A percentile compares a stretch with the other conserved stretches of the same genome.
These are phyloP conservation scores for Adela reaumurella DNA, from an alignment of 2,888 invertebrate species.

Conservation along the genomic window DNA sequence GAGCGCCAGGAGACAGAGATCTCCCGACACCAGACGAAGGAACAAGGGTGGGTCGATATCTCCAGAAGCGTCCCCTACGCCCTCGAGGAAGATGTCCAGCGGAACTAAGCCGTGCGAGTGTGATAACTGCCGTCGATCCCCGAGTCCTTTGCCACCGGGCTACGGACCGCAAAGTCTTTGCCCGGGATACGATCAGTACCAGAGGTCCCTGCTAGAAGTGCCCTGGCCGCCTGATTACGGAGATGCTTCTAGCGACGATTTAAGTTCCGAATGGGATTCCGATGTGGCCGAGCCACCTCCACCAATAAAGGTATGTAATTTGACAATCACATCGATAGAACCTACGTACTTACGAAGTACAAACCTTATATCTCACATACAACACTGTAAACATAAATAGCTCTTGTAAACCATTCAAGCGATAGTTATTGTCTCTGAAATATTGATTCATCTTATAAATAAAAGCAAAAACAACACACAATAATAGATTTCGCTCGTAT, in stretches of 20 bases:
- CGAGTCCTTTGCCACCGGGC: constrained; percentile 46
- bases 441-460: no score
- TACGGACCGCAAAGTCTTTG: constrained; percentile 44
- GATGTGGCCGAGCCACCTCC: constrained; percentile 63
- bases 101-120: constrained; percentile 45
- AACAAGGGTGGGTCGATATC: constrained; percentile 28
- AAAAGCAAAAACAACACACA: no score
- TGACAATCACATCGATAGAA: no score
- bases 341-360: no score
- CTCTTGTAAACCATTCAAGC: no score
- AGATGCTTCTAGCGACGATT: constrained; percentile 86
- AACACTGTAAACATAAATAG: no score
- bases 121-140: constrained; percentile 47
- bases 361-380: no score
- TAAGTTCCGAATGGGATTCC: constrained; percentile 90
- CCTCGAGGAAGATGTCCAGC: constrained; percentile 19
- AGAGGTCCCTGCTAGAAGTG: constrained; percentile 71
- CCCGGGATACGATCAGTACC: constrained; percentile 77
- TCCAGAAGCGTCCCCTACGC: constrained; percentile 22
- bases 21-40: constrained; percentile 29
- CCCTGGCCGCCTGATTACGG: constrained; percentile 77
- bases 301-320: constrained; percentile 30
- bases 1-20: constrained; percentile 33
- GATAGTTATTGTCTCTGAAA: no score
- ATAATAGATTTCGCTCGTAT: no score